These are phyloP conservation scores for Calyptommatus sinebrachiatus DNA, from an alignment of 2,113 vertebrate genomes.

Conservation along the genomic window DNA sequence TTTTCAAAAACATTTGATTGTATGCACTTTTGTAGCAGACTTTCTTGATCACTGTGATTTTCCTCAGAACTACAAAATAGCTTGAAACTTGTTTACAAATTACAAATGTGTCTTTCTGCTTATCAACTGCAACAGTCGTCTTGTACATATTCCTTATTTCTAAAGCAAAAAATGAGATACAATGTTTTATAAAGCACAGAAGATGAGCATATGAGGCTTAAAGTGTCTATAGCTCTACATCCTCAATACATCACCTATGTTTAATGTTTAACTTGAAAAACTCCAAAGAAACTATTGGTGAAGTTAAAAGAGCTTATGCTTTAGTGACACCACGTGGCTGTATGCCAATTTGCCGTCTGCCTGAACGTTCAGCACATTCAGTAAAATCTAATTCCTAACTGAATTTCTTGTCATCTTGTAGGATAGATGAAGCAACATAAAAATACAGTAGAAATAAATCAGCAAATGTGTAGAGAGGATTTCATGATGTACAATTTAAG, in stretches of 20 bases:
- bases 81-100: neutral
- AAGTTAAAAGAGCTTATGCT: constrained; percentile 50
- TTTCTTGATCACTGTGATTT: neutral
- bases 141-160: constrained; percentile 24
- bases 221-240: constrained; percentile 27
- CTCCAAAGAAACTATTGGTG: constrained; percentile 21
- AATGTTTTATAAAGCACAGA: neutral
- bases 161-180: constrained; percentile 15
- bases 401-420: constrained; percentile 15
- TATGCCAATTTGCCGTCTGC: constrained; percentile 47
- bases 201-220: constrained; percentile 13
- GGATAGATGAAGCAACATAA: neutral
- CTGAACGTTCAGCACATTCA: neutral
- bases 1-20: neutral
- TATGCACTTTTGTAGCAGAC: neutral
- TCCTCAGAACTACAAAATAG: neutral
- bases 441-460: constrained; percentile 18
- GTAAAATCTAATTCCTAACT: constrained; percentile 9
- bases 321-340: constrained; percentile 75
- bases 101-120: neutral
- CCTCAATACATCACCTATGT: constrained; percentile 52
- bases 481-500: constrained; percentile 1
- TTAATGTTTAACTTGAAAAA: constrained; percentile 53
- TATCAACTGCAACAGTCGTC: constrained; percentile 19
- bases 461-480: neutral